Evolutionary conservation across 2,888 invertebrate genomes (phyloP).

Genomic region (Acanthosepion esculentum): DNA sequence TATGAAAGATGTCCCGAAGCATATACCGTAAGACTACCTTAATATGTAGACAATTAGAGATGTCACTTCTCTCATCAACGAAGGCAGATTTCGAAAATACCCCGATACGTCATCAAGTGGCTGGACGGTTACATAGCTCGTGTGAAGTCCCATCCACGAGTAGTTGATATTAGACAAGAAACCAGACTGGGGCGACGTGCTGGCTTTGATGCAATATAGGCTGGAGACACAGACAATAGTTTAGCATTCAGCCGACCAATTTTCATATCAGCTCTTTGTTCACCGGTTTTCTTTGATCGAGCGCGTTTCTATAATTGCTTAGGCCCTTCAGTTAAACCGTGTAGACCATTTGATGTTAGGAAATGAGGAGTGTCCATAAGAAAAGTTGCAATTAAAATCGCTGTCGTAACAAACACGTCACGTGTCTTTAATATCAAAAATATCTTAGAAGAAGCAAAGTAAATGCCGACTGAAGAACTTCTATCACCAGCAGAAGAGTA

Average conservation of each 20-base stretch:
- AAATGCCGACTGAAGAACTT: too few species aligned
- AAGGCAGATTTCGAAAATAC: not conserved
- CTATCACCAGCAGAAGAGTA: too few species aligned
- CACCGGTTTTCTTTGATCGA: not conserved
- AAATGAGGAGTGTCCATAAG: not conserved
- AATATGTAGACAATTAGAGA: not conserved
- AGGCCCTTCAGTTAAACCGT: not conserved
- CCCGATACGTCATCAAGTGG: not conserved
- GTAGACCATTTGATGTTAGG: not conserved
- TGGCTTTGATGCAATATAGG: not conserved
- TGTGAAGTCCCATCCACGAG: not conserved
- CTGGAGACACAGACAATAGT: constrained; percentile 33
- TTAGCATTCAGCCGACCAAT: not conserved
- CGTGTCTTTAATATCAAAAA: too few species aligned
- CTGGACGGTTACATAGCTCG: not conserved
- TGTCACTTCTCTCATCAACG: not conserved
- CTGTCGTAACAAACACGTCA: too few species aligned
- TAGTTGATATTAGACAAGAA: not conserved
- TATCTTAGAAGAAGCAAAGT: too few species aligned
- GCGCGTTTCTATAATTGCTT: not conserved
- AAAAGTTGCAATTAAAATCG: too few species aligned
- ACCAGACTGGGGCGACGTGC: not conserved
- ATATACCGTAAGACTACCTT: not conserved
- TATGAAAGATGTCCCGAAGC: not conserved
- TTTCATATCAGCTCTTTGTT: constrained; percentile 2